Percentiles rank a stretch among this genome's conserved stretches.
phyloP scores from a whole-genome alignment of 2,888 invertebrate genomes.

The Loripinus fragilis region DNA sequence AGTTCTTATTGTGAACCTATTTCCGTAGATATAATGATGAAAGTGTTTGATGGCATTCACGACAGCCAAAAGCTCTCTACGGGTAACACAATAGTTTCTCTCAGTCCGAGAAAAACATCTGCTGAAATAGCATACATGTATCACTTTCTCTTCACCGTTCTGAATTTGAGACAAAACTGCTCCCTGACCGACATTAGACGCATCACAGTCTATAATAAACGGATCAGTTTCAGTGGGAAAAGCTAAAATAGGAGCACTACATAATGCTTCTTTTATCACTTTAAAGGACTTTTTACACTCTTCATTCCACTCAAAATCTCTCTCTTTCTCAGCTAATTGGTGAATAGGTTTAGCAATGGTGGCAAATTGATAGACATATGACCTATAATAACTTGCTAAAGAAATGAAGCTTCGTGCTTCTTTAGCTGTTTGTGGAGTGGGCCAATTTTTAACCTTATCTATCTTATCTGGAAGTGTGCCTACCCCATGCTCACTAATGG shows the following conservation, averaged over 20 bases:
- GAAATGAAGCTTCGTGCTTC: conserved; percentile 42
- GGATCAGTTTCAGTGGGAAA: conserved; percentile 31
- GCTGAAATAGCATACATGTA: conserved; percentile 31
- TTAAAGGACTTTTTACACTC: conserved; percentile 24
- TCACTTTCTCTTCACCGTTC: conserved; percentile 34
- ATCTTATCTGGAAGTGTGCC: conserved; percentile 29
- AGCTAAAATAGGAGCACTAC: conserved; percentile 29
- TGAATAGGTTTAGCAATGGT: conserved; percentile 31
- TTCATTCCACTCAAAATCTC: conserved; percentile 32
- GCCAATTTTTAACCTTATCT: conserved; percentile 32
- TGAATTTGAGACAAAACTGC: conserved; percentile 29
- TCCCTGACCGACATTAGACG: conserved; percentile 18
- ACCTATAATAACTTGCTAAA: conserved; percentile 47
- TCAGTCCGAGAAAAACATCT: conserved; percentile 34
- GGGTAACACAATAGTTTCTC: conserved; percentile 37
- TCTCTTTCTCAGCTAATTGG: conserved; percentile 23
- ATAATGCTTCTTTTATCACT: conserved; percentile 22
- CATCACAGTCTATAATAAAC: conserved; percentile 37
- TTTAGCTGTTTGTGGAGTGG: conserved; percentile 37
- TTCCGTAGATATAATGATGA: conserved; percentile 34
- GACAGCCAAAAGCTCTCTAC: conserved; percentile 32
- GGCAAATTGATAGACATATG: conserved; percentile 38
- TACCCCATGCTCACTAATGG: conserved; percentile 36
- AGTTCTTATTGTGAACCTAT: conserved; percentile 30
- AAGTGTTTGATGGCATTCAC: conserved; percentile 27